A percentile compares a stretch with the other conserved stretches of the same genome.
Evolutionary conservation across 30 jellyfish, hydroid and myxozoan genomes (phyloP).

Genomic region (Aurelia aurita): DNA sequence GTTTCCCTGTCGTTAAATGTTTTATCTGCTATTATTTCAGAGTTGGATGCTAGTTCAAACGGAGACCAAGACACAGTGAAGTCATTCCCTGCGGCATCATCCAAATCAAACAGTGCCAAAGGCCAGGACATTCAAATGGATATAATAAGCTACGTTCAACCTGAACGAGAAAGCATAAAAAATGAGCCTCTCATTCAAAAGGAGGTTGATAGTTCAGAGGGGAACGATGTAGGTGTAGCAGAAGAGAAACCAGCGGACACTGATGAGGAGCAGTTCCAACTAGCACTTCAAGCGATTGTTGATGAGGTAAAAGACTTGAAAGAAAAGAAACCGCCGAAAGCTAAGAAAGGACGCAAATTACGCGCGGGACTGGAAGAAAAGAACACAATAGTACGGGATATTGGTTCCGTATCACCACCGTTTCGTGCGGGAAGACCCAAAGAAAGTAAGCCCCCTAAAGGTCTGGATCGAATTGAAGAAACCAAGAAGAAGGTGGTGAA

Average conservation of each 20-base stretch:
- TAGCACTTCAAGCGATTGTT: conserved; percentile 42
- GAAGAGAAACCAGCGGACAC: conserved; percentile 35
- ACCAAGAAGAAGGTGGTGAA: conserved; percentile 24
- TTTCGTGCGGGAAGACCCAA: conserved; percentile 58
- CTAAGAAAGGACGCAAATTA: conserved; percentile 37
- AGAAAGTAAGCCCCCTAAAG: conserved; percentile 61
- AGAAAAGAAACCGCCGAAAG: conserved; percentile 46
- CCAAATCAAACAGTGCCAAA: conserved; percentile 25
- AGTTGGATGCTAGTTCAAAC: background rate
- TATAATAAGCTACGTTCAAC: conserved; percentile 47
- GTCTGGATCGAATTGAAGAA: conserved; percentile 36
- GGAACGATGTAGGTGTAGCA: background rate
- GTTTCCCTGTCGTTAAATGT: too few species aligned
- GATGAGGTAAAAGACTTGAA: conserved; percentile 32
- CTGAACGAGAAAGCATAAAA: background rate
- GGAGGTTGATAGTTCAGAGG: conserved; percentile 2
- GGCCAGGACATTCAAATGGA: conserved; percentile 64
- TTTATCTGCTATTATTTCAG: conserved; percentile 2
- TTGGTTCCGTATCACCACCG: conserved; percentile 66
- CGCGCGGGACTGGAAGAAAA: conserved; percentile 25
- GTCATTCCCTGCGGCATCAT: conserved; percentile 49
- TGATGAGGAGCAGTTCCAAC: conserved; percentile 42
- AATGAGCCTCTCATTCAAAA: conserved; percentile 8
- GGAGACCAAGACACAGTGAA: background rate
- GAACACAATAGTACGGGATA: conserved; percentile 35